Base-by-base conservation (phyloP, 2,113 vertebrate species). In the Siniperca knerii region DNA sequence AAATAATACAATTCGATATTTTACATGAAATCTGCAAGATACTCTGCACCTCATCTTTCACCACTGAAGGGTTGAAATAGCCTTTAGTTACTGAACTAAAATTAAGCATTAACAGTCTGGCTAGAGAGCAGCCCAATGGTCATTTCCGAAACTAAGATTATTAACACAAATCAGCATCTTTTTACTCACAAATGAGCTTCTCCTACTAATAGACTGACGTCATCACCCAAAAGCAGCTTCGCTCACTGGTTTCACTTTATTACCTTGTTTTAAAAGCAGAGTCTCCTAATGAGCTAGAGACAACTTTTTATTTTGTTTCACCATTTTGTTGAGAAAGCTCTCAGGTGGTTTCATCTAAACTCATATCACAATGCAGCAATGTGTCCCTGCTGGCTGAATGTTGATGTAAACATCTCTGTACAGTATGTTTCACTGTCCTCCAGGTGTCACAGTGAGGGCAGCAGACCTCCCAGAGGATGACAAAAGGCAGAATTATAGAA, bases 331-430 rank as follows among this genome's bases (percentile, higher is more conserved):
- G 25, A 29, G 0, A 55, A 54, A 57, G 57, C 74, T 75, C 64
- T 58, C 52, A 25, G 2, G 13, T 70, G 37, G 33, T 5, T 76
- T 67, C 3, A 8, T 20, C 6, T 9, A 23, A 35, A 58, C 23
- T 11, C 44, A 10, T 46, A 46, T 54, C 23, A 16, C 4, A 9
- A 44, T 23, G 42, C 60, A 33, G 0, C 18, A 33, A 15, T 16
- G 54, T 6, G 21, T 80, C 68, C 11, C 64, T 67, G 50, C 44
- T 29, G 23, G 50, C 70, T 29, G 37, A 61, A 23, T 35, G 54
- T 23, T 60, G 40, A 82, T 83, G 71, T 55, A 67, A 75, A 79
- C 67, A 79, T 67, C 48, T 75, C 57, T 58, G 77, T 37, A 3
- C 1, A 0, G 60, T 2, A 4, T 64, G 54, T 25, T 62, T 73